Conservation (phyloP, 2,113 vertebrate genomes). For the Gadus chalcogrammus region DNA sequence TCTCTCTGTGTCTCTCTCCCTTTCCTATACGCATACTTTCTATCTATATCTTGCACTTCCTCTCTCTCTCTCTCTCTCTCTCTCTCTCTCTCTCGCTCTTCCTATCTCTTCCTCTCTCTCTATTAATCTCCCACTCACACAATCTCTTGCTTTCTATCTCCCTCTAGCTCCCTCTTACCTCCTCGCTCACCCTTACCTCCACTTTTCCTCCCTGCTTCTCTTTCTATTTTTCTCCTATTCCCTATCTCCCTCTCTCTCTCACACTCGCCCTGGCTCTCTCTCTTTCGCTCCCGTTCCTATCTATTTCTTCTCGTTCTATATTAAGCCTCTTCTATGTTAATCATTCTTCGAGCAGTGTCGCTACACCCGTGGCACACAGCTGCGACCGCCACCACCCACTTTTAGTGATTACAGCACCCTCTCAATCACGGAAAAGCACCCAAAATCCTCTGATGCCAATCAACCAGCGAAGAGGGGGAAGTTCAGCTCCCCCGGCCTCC, state of each 20-base stretch:
- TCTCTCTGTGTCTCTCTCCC: no score
- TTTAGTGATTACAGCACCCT: slow-evolving; percentile 44
- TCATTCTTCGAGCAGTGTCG: slow-evolving; percentile 59
- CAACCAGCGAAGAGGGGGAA: slow-evolving; percentile 23
- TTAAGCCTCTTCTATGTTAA: slow-evolving; percentile 73
- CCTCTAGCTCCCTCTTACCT: slow-evolving; percentile 20
- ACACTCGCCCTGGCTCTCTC: no score
- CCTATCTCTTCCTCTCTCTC: no score
- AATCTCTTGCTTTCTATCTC: no score
- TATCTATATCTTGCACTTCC: no score
- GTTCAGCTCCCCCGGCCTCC: slow-evolving; percentile 10
- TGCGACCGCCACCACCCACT: slow-evolving; percentile 49
- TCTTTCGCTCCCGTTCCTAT: not conserved
- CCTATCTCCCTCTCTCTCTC: no score
- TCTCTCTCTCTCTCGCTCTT: not conserved
- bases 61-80: not conserved
- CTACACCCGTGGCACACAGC: slow-evolving; percentile 51
- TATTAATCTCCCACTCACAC: slow-evolving; percentile 6
- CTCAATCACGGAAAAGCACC: not conserved
- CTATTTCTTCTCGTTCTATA: slow-evolving; percentile 61
- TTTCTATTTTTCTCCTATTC: no score
- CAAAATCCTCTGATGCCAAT: not conserved
- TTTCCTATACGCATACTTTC: no score
- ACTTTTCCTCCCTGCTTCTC: no score
- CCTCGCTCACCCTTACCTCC: slow-evolving; percentile 22